phyloP scores from a whole-genome alignment of 2,888 invertebrate genomes.

The Sphaerolaimus hirsutus region DNA sequence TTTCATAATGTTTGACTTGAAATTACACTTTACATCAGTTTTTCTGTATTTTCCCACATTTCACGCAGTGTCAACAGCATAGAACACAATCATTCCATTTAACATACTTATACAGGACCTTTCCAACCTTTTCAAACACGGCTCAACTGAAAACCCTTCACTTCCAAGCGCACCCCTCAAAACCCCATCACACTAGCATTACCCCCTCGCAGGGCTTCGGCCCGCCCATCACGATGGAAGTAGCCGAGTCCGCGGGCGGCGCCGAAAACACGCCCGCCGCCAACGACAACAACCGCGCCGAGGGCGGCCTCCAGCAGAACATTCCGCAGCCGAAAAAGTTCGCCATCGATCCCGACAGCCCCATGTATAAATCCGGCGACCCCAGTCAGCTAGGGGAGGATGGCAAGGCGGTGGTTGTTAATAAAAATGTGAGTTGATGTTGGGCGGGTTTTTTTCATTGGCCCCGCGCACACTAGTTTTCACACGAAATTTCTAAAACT shows the following conservation, averaged over 20 bases:
- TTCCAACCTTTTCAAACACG: no score
- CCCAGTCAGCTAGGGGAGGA: conserved; percentile 17
- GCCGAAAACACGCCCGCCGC: neutral
- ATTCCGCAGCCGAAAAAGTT: conserved; percentile 17
- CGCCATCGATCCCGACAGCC: conserved; percentile 16
- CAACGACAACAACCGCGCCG: neutral
- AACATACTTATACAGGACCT: no score
- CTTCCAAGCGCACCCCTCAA: no score
- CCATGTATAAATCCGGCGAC: conserved; percentile 22
- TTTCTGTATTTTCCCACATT: no score
- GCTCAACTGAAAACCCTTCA: no score
- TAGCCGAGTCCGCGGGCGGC: neutral
- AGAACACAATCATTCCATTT: neutral
- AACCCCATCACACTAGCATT: neutral
- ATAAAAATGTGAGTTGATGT: conserved; percentile 17
- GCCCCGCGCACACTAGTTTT: no score
- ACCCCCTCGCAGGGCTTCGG: conserved; percentile 7
- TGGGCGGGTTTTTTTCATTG: no score
- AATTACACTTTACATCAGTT: no score
- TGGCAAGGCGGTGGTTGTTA: conserved; percentile 20
- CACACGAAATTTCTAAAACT: no score
- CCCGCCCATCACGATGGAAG: conserved; percentile 3
- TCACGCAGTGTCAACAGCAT: neutral
- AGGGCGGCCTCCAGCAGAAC: conserved; percentile 8
- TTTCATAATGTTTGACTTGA: no score